Percentiles rank a stretch among this genome's conserved stretches.
Evolutionary conservation across 2,888 invertebrate species (phyloP).

Genomic region (Lamellibrachia columna): DNA sequence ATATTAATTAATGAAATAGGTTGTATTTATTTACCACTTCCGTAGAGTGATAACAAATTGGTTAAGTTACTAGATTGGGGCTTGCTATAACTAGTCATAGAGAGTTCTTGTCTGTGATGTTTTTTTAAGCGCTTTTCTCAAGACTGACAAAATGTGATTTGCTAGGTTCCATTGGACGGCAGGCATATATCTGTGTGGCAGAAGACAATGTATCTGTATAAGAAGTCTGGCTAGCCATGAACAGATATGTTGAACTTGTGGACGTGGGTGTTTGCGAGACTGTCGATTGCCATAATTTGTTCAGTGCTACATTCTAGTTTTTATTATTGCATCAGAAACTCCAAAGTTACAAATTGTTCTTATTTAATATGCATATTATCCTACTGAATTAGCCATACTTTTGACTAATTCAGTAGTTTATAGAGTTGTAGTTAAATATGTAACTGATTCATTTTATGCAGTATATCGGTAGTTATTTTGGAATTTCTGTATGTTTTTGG

Average conservation of each 20-base stretch:
- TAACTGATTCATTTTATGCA: not conserved
- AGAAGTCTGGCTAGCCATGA: not conserved
- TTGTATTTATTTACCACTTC: no score
- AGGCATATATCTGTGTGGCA: not conserved
- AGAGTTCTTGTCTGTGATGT: no score
- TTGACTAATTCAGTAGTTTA: no score
- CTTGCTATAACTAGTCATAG: no score
- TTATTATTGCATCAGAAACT: not conserved
- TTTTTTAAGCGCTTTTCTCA: no score
- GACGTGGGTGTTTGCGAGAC: not conserved
- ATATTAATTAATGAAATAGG: no score
- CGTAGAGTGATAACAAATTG: no score
- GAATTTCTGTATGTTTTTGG: not conserved
- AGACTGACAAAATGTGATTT: no score
- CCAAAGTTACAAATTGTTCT: not conserved
- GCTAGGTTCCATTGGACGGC: no score
- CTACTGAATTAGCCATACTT: not conserved
- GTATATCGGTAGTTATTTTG: not conserved
- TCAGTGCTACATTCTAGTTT: not conserved
- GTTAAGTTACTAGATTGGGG: no score
- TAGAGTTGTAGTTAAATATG: not conserved
- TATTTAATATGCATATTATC: not conserved
- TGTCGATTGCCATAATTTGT: not conserved
- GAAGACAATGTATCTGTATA: not conserved
- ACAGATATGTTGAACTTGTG: not conserved